phyloP scores from a whole-genome alignment of 2,113 vertebrate genomes.

The Takifugu flavidus region DNA sequence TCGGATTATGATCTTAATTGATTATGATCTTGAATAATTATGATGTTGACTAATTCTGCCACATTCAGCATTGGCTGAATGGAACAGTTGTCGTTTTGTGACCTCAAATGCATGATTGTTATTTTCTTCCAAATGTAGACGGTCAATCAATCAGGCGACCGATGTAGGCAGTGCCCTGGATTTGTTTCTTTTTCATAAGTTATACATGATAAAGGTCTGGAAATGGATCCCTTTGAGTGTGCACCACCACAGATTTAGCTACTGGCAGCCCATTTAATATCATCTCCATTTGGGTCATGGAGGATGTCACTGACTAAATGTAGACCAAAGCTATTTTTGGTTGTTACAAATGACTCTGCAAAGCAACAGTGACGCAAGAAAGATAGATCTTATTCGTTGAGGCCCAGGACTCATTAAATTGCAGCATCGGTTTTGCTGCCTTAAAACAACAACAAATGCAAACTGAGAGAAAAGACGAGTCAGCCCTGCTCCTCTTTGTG shows the following conservation, averaged over 20 bases:
- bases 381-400: slow-evolving; percentile 36
- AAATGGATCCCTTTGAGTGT: slow-evolving; percentile 25
- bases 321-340: slow-evolving; percentile 65
- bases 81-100: not conserved
- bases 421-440: slow-evolving; percentile 9
- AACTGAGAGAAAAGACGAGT: slow-evolving; percentile 18
- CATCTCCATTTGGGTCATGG: slow-evolving; percentile 54
- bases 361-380: slow-evolving; percentile 44
- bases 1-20: not conserved
- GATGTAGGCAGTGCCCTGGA: no score
- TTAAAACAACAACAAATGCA: not conserved
- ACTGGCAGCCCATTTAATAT: slow-evolving; percentile 53
- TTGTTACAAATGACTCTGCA: slow-evolving; percentile 61
- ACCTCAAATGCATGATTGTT: slow-evolving; percentile 6
- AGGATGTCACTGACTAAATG: slow-evolving; percentile 65
- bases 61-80: not conserved
- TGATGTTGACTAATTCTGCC: not conserved
- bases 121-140: not conserved
- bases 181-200: not conserved
- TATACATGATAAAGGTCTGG: slow-evolving; percentile 11
- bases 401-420: slow-evolving; percentile 27
- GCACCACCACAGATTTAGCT: slow-evolving; percentile 40
- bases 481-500: slow-evolving; percentile 18
- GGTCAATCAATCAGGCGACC: no score
- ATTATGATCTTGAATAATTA: not conserved